Evolutionary conservation across 2,888 invertebrate species (phyloP), one percentile per base, ranked within the genome.

Genomic region (Argynnis bischoffii): DNA sequence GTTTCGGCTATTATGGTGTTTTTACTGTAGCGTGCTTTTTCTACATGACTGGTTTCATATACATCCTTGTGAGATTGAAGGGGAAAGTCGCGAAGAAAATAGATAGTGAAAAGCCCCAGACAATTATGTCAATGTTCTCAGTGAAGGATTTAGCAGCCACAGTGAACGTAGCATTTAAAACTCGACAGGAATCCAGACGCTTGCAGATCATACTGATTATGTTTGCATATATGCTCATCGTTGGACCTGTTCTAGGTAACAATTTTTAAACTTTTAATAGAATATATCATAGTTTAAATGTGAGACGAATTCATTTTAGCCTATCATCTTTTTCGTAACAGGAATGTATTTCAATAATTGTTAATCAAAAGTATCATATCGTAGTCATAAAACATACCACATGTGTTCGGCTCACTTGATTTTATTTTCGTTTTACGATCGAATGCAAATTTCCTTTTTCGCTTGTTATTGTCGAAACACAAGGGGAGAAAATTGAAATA

Each of bases 161-260:
- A 63, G 82, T 92, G 75, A 90, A 88, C 74, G 93, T 93, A 61
- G 92, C 88, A 5, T 85, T 93, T 73, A 89, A 83, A 75, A 72
- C 77, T 53, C 83, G 93, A 6, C 75, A 84, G 51, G 89, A 89
- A 2, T 82, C 86, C 18, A 82, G 87, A 1, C 85, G 93, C 2
- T 70, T 90, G 54, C 91, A 92, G 78, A 86, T 93, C 59, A 80
- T 91, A 67, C 76, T 93, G 63, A 84, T 92, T 61, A 82, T 93
- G 83, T 81, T 91, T 72, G 85, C 91, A 0, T 90, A 92, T 76
- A 91, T 93, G 89, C 82, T 93, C 81, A 88, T 92, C 82, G 91
- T 92, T 72, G 93, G 93, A 87, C 93, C 93, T 55, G 89, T 92
- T 57, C 78, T 92, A 75, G 93, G 93, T 93, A 89, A 89, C 77